Evolutionary conservation across 2,888 invertebrate species (phyloP).

Genomic region (Sceliomorpha sp.): DNA sequence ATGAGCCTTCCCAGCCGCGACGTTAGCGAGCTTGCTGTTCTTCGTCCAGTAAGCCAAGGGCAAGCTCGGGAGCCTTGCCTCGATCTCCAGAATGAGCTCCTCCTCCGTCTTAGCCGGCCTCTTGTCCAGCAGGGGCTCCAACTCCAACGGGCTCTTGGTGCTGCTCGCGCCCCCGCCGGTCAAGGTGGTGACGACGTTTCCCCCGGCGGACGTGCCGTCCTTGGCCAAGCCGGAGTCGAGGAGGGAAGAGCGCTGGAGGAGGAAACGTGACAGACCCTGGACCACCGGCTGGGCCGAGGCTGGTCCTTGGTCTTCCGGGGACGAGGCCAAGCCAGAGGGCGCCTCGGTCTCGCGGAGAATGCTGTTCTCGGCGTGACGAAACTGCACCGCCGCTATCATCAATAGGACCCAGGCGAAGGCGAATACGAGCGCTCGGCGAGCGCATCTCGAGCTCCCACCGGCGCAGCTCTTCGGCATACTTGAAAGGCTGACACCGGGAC

Average conservation of each 20-base stretch:
- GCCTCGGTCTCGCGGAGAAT: slow-evolving; percentile 57
- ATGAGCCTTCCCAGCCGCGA: slow-evolving; percentile 38
- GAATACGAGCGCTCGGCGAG: slow-evolving; percentile 80
- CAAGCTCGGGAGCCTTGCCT: slow-evolving; percentile 89
- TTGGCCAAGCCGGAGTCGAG: slow-evolving; percentile 56
- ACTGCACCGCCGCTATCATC: slow-evolving; percentile 79
- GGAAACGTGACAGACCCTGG: slow-evolving; percentile 79
- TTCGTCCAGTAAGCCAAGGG: slow-evolving; percentile 93
- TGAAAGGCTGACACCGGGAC: slow-evolving; percentile 8
- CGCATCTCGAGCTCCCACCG: slow-evolving; percentile 77
- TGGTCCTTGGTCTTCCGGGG: slow-evolving; percentile 14
- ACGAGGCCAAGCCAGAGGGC: slow-evolving; percentile 59
- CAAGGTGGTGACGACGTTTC: slow-evolving; percentile 50
- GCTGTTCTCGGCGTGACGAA: slow-evolving; percentile 74
- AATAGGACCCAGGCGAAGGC: slow-evolving; percentile 80
- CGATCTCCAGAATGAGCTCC: slow-evolving; percentile 88
- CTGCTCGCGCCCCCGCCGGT: slow-evolving; percentile 70
- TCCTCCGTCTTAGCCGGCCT: slow-evolving; percentile 86
- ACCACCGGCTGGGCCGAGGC: slow-evolving; percentile 71
- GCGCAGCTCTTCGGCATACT: slow-evolving; percentile 67
- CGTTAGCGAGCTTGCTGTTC: slow-evolving; percentile 82
- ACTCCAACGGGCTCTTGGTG: slow-evolving; percentile 79
- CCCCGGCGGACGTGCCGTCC: slow-evolving; percentile 57
- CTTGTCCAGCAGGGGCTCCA: slow-evolving; percentile 84
- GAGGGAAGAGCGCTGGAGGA: slow-evolving; percentile 81